Evolutionary conservation across 2,888 invertebrate species (phyloP), one percentile per base, ranked within the genome.

Genomic region (Pachymerium ferrugineum): DNA sequence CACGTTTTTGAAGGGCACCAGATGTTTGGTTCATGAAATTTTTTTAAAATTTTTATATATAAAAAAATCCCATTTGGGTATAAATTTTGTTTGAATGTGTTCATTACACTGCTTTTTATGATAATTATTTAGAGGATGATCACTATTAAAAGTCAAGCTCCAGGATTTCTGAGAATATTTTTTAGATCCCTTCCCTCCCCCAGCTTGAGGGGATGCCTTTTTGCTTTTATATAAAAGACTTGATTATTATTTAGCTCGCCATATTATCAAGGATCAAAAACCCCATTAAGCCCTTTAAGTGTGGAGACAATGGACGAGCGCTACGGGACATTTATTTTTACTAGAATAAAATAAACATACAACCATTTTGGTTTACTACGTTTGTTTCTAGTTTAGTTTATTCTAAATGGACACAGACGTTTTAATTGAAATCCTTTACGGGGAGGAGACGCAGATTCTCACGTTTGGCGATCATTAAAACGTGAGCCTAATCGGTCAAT

Each of bases 91-190:
- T 62, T 62, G 62, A 62, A 62, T 62, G 62, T 62, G 62, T 62
- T 62, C 62, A 62, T 62, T 62, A 62, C 62, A 14, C 62, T 28
- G 28, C 25, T 62, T 62, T 62, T 62, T 62, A 62, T 62, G 62
- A 25, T 62, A 62, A 62, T 62, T 62, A 62, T 62, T 62, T 62
- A 62, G 62, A 62, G 54, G 62, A 62, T 62, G 62, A 62, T 62
- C 62, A 62, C 62, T 62, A 62, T 62, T 62, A 62, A 62, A 62
- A 62, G 62, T 62, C 62, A 62, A 62, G 62, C 62, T 62, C 62
- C 62, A 10, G 62, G 62, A 62, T 62, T 62, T 62, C 62, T 62
- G 0, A 62, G 62, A 62, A 62, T 62, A 62, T 62, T 62, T 22
- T 14, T 62, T 14, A 62, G 25, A 62, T 62, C 28, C 62, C 62